Evolutionary conservation across 2,113 vertebrate genomes (phyloP), one percentile per base, ranked within the genome.

Genomic region (Passer montanus): DNA sequence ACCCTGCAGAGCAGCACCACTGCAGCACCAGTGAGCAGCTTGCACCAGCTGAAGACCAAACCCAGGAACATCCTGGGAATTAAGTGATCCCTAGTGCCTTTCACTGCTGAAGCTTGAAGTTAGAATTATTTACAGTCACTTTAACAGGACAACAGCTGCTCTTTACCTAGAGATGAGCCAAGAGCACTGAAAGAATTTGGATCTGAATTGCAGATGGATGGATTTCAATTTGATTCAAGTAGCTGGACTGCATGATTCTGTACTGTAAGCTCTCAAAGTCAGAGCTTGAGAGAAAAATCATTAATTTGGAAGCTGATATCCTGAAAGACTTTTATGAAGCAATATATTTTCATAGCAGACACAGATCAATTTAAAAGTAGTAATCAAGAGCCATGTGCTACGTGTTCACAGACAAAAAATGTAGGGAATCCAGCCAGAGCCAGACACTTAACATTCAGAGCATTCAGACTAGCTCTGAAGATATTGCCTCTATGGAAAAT

Each of bases 41-140:
- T 39, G 44, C 56, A 67, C 58, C 73, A 72, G 85, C 86, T 67
- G 46, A 90, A 70, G n/a, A 21, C 8, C 68, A 67, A 80, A 69
- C 64, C 43, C 55, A 8, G 62, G 47, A 70, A 52, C 64, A 21
- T 44, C 58, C 56, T 18, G 41, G 47, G 67, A 43, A 84, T 46
- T 76, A 50, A 91, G 70, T 7, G 18, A 44, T 78, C 87, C 74
- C 82, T 33, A 16, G 69, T 46, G 86, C 88, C 68, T 94, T 97
- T 95, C 53, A n/a, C 74, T 90, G 73, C 14, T 69, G 63, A 89
- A 78, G 85, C 69, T 83, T 90, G 93, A 95, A 91, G 55, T 91
- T 84, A 79, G 81, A 96, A 97, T 94, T 97, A 94, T 97, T 97
- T 97, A 89, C 76, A 96, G 90, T 96, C 80, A 84, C 80, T 97